phyloP scores from a whole-genome alignment of 2,888 invertebrate genomes.

The Caenorhabditis zanzibari region DNA sequence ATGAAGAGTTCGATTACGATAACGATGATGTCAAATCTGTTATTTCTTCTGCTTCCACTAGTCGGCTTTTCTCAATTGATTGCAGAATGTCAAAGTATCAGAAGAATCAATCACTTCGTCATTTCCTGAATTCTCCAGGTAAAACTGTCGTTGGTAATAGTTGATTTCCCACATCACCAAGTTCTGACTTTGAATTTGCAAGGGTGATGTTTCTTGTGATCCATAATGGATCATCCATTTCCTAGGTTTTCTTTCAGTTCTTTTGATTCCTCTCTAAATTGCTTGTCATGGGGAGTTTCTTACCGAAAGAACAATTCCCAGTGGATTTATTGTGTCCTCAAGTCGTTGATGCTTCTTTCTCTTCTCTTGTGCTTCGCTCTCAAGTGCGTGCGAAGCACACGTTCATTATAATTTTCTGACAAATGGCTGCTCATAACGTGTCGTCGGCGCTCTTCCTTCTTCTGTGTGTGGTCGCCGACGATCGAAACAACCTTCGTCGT shows the following conservation, averaged over 20 bases:
- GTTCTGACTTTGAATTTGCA: background rate
- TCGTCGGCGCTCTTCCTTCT: slow-evolving; percentile 49
- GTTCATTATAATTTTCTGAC: slow-evolving; percentile 72
- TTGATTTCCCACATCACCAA: background rate
- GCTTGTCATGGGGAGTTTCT: slow-evolving; percentile 11
- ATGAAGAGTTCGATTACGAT: slow-evolving; percentile 61
- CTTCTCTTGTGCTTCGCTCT: slow-evolving; percentile 21
- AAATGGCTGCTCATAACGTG: slow-evolving; percentile 70
- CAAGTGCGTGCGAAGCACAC: slow-evolving; percentile 63
- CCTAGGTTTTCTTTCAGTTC: background rate
- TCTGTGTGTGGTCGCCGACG: slow-evolving; percentile 47
- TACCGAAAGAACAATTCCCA: slow-evolving; percentile 22
- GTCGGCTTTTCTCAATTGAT: slow-evolving; percentile 57
- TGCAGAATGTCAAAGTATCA: slow-evolving; percentile 38
- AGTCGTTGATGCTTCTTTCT: slow-evolving; percentile 36
- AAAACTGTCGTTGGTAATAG: background rate
- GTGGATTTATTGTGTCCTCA: slow-evolving; percentile 37
- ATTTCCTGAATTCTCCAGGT: slow-evolving; percentile 66
- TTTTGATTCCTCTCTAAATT: background rate
- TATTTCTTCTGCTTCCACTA: slow-evolving; percentile 71
- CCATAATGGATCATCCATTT: no score
- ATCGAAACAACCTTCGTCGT: slow-evolving; percentile 42
- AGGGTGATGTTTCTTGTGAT: no score
- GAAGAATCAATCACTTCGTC: slow-evolving; percentile 51
- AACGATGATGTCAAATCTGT: slow-evolving; percentile 68